A percentile compares a stretch with the other conserved stretches of the same genome.
Evolutionary conservation across 2,888 invertebrate genomes (phyloP).

Genomic region (Yponomeuta evonymella): DNA sequence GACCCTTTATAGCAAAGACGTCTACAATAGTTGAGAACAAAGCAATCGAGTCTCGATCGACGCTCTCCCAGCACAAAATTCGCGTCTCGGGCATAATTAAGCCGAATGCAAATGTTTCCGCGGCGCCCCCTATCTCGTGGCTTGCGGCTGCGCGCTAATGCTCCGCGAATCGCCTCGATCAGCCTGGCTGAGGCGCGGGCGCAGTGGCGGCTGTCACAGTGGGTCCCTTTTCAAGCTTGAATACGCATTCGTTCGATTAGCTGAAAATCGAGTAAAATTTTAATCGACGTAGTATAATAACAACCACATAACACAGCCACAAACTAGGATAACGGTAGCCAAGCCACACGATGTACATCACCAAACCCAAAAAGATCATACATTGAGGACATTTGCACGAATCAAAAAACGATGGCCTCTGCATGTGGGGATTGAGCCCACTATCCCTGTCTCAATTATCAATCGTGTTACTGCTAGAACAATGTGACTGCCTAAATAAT

Average conservation of each 20-base stretch:
- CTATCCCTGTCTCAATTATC: too few species aligned
- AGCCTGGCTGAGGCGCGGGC: slow-evolving; percentile 1
- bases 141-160: slow-evolving; percentile 48
- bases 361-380: not conserved
- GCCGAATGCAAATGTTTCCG: slow-evolving; percentile 37
- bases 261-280: too few species aligned
- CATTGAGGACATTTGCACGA: too few species aligned
- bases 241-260: too few species aligned
- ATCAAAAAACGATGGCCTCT: too few species aligned
- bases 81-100: slow-evolving; percentile 49
- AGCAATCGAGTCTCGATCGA: not conserved
- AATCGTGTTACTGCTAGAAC: too few species aligned
- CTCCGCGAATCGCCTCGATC: slow-evolving; percentile 17
- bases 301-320: too few species aligned
- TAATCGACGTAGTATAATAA: too few species aligned
- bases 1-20: too few species aligned
- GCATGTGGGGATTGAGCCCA: too few species aligned
- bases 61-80: slow-evolving; percentile 19
- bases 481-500: too few species aligned
- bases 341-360: not conserved
- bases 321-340: not conserved
- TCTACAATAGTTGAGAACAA: not conserved
- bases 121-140: slow-evolving; percentile 40
- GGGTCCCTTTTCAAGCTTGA: too few species aligned
- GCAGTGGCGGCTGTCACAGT: not conserved